Base-by-base conservation (phyloP, 2,888 invertebrate genomes). In the Hemistola chrysoprasaria region DNA sequence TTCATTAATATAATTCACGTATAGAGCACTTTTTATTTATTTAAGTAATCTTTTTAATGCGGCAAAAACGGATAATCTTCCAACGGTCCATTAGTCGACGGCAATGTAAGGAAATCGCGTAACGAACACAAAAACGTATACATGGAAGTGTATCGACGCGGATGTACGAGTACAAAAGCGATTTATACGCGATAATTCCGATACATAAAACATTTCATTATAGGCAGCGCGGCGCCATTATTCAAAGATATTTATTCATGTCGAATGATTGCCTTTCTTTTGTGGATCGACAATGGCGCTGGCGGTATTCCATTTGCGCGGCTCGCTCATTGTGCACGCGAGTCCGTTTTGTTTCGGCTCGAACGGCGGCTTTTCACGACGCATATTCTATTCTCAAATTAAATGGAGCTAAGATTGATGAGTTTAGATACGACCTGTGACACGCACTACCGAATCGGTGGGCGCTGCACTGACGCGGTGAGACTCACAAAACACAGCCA, bases 221-320 rank as follows among this genome's bases (percentile, higher is more conserved):
- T 73, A 77, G 68, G 78, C 81, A 75, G 70, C 68, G 72, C 62
- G 67, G 71, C 65, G 60, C 77, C 77, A 88, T 88, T 87, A 87
- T 81, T 87, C 85, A 83, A 83, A 85, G 81, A 87, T 85, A 83
- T 86, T 86, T 86, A 87, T 88, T 87, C 86, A 85, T 83, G 87
- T 86, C 85, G 83, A 87, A 84, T 83, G 86, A 87, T 88, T 84
- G 80, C 87, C 81, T 87, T 85, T 86, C 86, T 78, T 87, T 87
- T 87, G 87, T 87, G 77, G 59, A 72, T 74, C 74, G 74, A 87
- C 87, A 87, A 87, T 82, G 78, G 79, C 72, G 76, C 70, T 70
- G 68, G 56, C 59, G 73, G 73, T 83, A 79, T 84, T 81, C 80
- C 85, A 82, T 86, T 85, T 78, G 78, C 78, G 73, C 65, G 73